phyloP scores from a whole-genome alignment of 2,888 invertebrate species.

The Athalia circularis region DNA sequence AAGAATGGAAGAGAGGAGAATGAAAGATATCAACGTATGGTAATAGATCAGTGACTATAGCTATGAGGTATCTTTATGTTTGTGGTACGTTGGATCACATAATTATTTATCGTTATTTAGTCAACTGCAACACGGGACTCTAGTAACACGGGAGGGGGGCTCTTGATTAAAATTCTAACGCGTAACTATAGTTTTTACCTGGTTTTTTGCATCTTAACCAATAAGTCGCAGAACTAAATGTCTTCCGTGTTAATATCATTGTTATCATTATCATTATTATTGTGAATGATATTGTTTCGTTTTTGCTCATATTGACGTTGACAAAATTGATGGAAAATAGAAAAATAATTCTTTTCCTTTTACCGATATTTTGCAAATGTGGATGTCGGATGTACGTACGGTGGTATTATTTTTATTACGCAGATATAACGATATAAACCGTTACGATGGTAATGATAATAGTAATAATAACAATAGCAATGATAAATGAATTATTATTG shows the following conservation, averaged over 20 bases:
- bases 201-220: no score
- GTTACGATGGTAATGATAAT: background rate
- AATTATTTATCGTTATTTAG: slow-evolving; percentile 32
- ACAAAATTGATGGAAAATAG: no score
- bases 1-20: no score
- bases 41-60: no score
- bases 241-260: no score
- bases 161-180: slow-evolving; percentile 65
- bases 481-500: slow-evolving; percentile 7
- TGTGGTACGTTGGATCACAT: background rate
- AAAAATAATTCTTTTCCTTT: no score
- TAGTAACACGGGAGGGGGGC: slow-evolving; percentile 61
- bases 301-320: no score
- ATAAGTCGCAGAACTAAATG: no score
- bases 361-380: background rate
- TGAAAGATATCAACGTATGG: no score
- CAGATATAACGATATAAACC: background rate
- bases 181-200: slow-evolving; percentile 51
- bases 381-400: background rate
- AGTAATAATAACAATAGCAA: background rate
- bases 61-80: no score
- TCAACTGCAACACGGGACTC: slow-evolving; percentile 63
- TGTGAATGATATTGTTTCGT: no score
- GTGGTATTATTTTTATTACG: background rate
- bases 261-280: no score